Conservation (phyloP, 2,888 invertebrate species). For the Amblyteles armatorius region DNA sequence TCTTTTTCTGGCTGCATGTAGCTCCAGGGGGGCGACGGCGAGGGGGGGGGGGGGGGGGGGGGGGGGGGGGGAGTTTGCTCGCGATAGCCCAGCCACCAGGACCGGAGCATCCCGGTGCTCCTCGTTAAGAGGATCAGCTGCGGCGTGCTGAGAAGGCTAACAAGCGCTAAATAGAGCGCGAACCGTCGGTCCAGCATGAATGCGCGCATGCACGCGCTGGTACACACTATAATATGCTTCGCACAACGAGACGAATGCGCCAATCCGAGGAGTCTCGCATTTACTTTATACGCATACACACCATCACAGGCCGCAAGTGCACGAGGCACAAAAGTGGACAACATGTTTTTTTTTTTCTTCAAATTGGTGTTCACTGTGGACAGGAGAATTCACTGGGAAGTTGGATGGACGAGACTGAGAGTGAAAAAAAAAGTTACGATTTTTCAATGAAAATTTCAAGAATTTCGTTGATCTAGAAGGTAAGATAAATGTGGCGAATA, state of each 20-base stretch:
- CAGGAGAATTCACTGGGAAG: not conserved
- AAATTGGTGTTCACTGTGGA: constrained; percentile 9
- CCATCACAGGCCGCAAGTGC: constrained; percentile 28
- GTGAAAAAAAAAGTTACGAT: not conserved
- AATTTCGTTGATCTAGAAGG: too few relatives aligned
- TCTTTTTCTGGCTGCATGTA: constrained; percentile 23
- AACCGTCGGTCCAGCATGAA: constrained; percentile 62
- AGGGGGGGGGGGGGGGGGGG: constrained; percentile 5
- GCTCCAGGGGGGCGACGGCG: constrained; percentile 30
- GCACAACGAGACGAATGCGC: constrained; percentile 59
- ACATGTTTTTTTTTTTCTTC: constrained; percentile 37
- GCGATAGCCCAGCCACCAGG: constrained; percentile 64
- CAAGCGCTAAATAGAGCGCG: constrained; percentile 83
- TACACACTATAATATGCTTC: constrained; percentile 27
- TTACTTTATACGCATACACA: constrained; percentile 42
- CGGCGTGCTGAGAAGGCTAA: constrained; percentile 81
- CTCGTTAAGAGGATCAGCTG: constrained; percentile 83
- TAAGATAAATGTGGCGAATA: too few relatives aligned
- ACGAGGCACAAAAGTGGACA: constrained; percentile 37
- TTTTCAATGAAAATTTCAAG: not conserved
- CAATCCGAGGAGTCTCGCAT: constrained; percentile 32
- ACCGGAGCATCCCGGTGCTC: constrained; percentile 56
- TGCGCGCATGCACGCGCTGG: constrained; percentile 46
- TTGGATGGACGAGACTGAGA: not conserved
- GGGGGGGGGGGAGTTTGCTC: not conserved